These are phyloP conservation scores for Sphaeridia pumilis DNA, from an alignment of 2,888 invertebrate species.

Conservation along the genomic window DNA sequence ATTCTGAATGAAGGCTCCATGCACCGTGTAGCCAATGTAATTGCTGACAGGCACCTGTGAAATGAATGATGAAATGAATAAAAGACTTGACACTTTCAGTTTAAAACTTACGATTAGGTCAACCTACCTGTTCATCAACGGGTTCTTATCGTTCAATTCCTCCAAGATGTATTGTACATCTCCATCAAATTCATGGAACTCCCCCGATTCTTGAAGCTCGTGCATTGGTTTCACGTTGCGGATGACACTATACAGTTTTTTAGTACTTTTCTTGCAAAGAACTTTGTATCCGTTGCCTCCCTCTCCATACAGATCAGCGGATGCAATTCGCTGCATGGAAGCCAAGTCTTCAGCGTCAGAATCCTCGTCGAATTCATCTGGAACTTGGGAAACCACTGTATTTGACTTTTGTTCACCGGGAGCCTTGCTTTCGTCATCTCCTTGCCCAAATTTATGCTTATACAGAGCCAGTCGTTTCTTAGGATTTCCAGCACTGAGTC, in stretches of 20 bases:
- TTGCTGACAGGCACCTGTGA: slow-evolving; percentile 61
- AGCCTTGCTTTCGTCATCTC: slow-evolving; percentile 28
- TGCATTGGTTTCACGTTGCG: slow-evolving; percentile 95
- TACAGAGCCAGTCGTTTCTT: slow-evolving; percentile 67
- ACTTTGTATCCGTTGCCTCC: slow-evolving; percentile 58
- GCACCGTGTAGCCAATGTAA: slow-evolving; percentile 85
- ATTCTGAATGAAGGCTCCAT: slow-evolving; percentile 91
- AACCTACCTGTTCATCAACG: slow-evolving; percentile 62
- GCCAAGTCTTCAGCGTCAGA: slow-evolving; percentile 18
- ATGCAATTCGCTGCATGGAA: background rate
- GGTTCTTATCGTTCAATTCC: slow-evolving; percentile 77
- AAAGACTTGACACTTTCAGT: slow-evolving; percentile 7
- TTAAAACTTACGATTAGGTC: background rate
- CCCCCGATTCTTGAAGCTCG: slow-evolving; percentile 96
- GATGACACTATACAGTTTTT: slow-evolving; percentile 82
- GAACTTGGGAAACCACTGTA: slow-evolving; percentile 11
- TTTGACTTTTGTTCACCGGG: slow-evolving; percentile 5
- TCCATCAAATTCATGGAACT: slow-evolving; percentile 96
- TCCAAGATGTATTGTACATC: slow-evolving; percentile 95
- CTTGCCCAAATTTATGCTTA: slow-evolving; percentile 73
- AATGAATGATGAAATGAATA: no score
- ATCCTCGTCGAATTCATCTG: slow-evolving; percentile 39
- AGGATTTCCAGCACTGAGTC: slow-evolving; percentile 46
- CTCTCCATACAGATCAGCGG: slow-evolving; percentile 21
- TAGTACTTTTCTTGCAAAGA: slow-evolving; percentile 59